phyloP scores from a whole-genome alignment of 2,888 invertebrate genomes.

The Lasioglossum morio region DNA sequence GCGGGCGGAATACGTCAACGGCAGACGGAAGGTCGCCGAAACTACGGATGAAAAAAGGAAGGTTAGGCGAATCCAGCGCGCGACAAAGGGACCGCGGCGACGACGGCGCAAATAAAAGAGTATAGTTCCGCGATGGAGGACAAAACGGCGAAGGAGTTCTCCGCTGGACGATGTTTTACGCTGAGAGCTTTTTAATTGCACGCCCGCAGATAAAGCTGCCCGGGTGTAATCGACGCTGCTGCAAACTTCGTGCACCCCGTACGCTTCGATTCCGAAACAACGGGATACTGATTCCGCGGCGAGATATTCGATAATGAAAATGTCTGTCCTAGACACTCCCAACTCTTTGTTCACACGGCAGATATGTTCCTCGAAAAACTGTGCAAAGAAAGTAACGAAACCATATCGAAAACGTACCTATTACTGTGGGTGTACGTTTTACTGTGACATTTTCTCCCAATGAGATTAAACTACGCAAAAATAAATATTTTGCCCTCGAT shows the following conservation, averaged over 20 bases:
- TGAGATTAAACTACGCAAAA: no score
- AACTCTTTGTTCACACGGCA: background rate
- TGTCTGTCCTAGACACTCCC: background rate
- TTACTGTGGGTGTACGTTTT: no score
- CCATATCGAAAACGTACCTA: background rate
- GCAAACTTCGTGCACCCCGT: constrained; percentile 14
- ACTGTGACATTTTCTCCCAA: no score
- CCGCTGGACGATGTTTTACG: constrained; percentile 30
- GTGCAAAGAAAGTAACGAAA: background rate
- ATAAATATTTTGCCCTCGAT: no score
- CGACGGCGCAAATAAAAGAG: constrained; percentile 27
- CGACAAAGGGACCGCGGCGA: constrained; percentile 31
- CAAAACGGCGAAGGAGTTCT: constrained; percentile 33
- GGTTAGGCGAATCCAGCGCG: background rate
- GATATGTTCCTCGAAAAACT: background rate
- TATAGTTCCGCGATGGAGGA: constrained; percentile 10
- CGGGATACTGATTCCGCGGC: background rate
- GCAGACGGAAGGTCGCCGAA: constrained; percentile 24
- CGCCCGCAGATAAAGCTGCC: constrained; percentile 19
- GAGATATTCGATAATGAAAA: constrained; percentile 1
- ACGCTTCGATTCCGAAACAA: background rate
- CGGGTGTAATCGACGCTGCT: background rate
- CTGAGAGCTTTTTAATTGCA: constrained; percentile 58
- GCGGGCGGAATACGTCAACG: constrained; percentile 20
- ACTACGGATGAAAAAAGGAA: constrained; percentile 14